phyloP scores from a whole-genome alignment of 2,888 invertebrate genomes.

The Linyphia triangularis region DNA sequence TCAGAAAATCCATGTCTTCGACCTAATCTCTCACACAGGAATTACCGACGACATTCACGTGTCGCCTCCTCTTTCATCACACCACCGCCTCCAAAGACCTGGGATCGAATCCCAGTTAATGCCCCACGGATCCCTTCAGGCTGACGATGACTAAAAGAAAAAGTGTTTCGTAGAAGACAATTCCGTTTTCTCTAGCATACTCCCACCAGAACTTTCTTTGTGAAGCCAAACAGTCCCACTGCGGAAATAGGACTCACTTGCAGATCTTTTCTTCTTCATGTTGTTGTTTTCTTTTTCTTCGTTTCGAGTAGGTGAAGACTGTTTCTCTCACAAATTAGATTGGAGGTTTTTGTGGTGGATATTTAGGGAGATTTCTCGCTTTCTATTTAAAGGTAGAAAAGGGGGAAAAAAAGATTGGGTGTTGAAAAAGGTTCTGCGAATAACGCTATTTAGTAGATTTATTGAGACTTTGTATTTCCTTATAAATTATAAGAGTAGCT shows the following conservation, averaged over 20 bases:
- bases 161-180: background rate
- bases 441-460: no score
- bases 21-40: background rate
- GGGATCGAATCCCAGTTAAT: background rate
- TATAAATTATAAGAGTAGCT: no score
- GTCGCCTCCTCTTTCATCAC: background rate
- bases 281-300: background rate
- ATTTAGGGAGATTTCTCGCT: no score
- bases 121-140: background rate
- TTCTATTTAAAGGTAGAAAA: no score
- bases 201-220: background rate
- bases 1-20: background rate
- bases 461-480: no score
- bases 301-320: background rate
- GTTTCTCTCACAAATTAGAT: slow-evolving; percentile 5
- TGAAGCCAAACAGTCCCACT: background rate
- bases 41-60: background rate
- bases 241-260: slow-evolving; percentile 1
- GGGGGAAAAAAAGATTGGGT: no score
- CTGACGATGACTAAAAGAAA: background rate
- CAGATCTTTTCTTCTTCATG: background rate
- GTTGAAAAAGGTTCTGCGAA: no score
- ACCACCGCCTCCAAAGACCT: background rate
- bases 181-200: background rate
- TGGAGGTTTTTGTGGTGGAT: background rate